phyloP scores from a whole-genome alignment of 2,888 invertebrate genomes.

The Tetragonula carbonaria region DNA sequence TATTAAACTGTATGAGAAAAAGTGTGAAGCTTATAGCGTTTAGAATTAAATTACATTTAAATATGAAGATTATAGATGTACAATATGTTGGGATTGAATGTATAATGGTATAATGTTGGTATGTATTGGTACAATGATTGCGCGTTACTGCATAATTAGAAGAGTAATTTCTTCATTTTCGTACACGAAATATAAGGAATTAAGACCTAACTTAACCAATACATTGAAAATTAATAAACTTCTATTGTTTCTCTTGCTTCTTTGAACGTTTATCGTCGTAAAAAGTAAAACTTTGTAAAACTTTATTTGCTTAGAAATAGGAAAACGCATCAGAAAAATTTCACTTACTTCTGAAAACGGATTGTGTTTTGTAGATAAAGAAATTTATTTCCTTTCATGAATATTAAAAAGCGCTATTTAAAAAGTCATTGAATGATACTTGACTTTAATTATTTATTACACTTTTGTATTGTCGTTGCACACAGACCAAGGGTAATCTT shows the following conservation, averaged over 20 bases:
- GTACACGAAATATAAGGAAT: neutral
- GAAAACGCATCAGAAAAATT: no score
- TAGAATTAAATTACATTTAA: slow-evolving; percentile 4
- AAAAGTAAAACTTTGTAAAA: neutral
- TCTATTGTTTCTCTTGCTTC: no score
- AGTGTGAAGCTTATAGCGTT: slow-evolving; percentile 9
- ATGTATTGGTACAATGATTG: neutral
- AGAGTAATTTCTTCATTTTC: neutral
- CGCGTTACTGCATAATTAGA: neutral
- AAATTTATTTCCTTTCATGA: no score
- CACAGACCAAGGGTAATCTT: neutral
- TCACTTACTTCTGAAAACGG: neutral
- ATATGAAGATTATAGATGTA: neutral
- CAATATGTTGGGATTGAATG: neutral
- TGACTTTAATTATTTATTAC: fast-evolving
- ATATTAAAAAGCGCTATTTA: neutral
- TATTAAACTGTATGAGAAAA: slow-evolving; percentile 7
- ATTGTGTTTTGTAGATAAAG: neutral
- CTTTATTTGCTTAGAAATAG: no score
- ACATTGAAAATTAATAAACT: no score
- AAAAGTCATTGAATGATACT: neutral
- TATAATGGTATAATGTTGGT: no score
- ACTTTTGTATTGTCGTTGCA: neutral
- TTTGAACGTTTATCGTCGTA: neutral
- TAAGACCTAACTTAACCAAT: neutral